A percentile compares a stretch with the other conserved stretches of the same genome.
Evolutionary conservation across 2,113 vertebrate species (phyloP).

Genomic region (Barnardius zonarius): DNA sequence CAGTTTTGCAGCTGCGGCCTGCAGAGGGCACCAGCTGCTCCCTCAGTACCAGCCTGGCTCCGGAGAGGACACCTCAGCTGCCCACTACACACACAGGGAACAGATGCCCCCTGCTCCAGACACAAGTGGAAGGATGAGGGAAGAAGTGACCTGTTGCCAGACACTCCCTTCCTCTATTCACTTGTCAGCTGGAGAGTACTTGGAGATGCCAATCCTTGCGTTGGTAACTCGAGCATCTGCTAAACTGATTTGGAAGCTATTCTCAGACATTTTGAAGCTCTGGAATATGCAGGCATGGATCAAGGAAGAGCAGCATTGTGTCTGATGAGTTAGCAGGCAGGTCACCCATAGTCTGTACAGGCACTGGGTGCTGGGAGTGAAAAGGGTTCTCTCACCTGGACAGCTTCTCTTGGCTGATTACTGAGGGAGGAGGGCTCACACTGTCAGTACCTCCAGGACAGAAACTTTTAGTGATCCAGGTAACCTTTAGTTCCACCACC

Average conservation of each 20-base stretch:
- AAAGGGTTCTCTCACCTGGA: slow-evolving; percentile 77
- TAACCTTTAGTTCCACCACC: slow-evolving; percentile 94
- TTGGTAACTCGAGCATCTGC: neutral
- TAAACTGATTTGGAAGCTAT: neutral
- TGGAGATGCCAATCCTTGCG: neutral
- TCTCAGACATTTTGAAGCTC: neutral
- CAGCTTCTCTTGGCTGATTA: slow-evolving; percentile 93
- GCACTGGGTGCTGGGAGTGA: neutral
- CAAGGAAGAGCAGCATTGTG: neutral
- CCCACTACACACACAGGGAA: neutral
- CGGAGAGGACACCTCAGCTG: neutral
- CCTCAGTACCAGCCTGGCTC: neutral
- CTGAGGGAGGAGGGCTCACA: slow-evolving; percentile 89
- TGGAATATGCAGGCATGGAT: neutral
- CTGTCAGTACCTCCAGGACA: slow-evolving; percentile 95
- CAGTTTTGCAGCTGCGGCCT: neutral
- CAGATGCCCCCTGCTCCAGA: neutral
- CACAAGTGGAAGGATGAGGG: neutral
- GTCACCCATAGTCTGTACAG: neutral
- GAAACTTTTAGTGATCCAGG: slow-evolving; percentile 99
- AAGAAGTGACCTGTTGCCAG: neutral
- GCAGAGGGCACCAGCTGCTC: slow-evolving; percentile 52
- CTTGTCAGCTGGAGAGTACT: neutral
- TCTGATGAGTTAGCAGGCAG: neutral
- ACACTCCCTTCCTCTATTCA: neutral